Base-by-base conservation (phyloP, 2,797 vertebrate species). In the Scolopax bukidnonensis region DNA sequence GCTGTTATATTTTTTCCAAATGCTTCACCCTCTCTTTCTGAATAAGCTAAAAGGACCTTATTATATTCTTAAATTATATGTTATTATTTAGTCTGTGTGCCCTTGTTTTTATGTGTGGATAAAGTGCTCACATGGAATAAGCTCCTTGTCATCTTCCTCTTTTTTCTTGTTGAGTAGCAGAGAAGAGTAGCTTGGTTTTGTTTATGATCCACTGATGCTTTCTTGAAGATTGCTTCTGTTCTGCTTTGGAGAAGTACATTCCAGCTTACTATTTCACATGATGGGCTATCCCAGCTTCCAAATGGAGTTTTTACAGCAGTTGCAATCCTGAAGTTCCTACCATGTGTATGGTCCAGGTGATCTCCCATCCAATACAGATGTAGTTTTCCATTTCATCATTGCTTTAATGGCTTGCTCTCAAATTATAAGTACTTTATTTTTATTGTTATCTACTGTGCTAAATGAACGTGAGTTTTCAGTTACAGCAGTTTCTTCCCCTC, bases 271-370 rank as follows among this genome's bases (percentile, higher is more conserved):
- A 2, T 60, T 73, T 54, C 45, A 30, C 2, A 0, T 4, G 5
- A 12, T 59, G 38, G 6, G 6, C 11, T 5, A 8, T 61, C 17
- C 4, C 70, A 74, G 36, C 36, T 68, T 82, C 61, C 51, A 79
- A 67, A 59, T 36, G 24, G 27, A 85, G 17, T 32, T 84, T 53
- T 84, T 73, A 38, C 17, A 77, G 27, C 18, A 65, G 12, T n/a
- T 6, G 8, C 18, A 73, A 1, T 21, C 28, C 23, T 75, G 50
- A 76, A 69, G 4, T 19, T 71, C 45, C 54, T 75, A 16, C 12
- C 4, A 7, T 11, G 4, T 0, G 0, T 36, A 27, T 25, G 8
- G 19, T 60, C 23, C 53, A 43, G 45, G 28, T 69, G 23, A 57
- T 27, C 18, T 81, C 16, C 50, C 16, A 14, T 84, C 23, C 13